Base-by-base conservation (phyloP, 2,797 vertebrate species). In the Rhadinocentrus ornatus region DNA sequence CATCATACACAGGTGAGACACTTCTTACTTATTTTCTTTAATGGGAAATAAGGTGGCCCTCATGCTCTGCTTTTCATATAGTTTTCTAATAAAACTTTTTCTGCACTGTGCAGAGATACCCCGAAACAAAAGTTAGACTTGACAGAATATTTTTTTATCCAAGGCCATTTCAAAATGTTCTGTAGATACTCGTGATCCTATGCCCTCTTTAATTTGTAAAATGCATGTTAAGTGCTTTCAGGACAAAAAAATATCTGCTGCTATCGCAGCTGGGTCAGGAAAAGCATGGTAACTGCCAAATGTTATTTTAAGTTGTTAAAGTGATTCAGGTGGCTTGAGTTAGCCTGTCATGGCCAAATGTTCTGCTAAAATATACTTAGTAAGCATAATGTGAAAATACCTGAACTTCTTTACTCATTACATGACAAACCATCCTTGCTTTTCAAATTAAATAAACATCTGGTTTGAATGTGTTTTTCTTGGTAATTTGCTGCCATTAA, bases 1-100 rank as follows among this genome's bases (percentile, higher is more conserved):
- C 86, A 97, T 99, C 89, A 97, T 99, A 80, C 98, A 99, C 94
- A 96, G 98, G 98, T 99, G 73, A 63, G 73, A 74, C 11, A 0
- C 31, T 39, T 16, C 20, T 22, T 52, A 12, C 20, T 10, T 12
- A 35, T 13, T 34, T 2, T 50, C 5, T 54, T 54, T 20, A 6
- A 46, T 16, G 16, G n/a, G 20, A 6, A 20, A 4, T 46, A 11
- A 46, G 8, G 18, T 37, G 50, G 35, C n/a, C 1, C 22, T 32
- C 16, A 20, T n/a, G 11, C 3, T 62, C 10, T 62, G 16, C 39
- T 44, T 7, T 22, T 78, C 29, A 80, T 82, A 68, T 71, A 54
- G 66, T 84, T 80, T 78, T 72, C n/a, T 64, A 68, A 81, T 63
- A 81, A 70, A 73, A 69, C 76, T 54, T 56, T 58, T 39, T 61